Base-by-base conservation (phyloP, 2,797 vertebrate species). In the Sebastes cheni region DNA sequence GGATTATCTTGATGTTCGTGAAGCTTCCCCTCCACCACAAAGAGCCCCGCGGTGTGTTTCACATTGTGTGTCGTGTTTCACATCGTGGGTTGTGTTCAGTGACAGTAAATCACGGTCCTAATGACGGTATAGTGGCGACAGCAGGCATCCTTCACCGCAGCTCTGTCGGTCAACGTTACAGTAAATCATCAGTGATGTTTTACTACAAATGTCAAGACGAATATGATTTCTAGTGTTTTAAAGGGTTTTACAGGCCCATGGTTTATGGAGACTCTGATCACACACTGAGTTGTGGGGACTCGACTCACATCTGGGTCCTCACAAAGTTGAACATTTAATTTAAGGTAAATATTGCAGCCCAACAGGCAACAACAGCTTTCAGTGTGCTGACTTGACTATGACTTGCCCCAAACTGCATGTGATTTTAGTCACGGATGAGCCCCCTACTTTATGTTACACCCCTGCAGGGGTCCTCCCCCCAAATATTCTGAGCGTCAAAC, bases 1-100 rank as follows among this genome's bases (percentile, higher is more conserved):
- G 80, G 72, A 71, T 79, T 46, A 85, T 65, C 71, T 34, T 2
- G 42, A 58, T 32, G 86, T 18, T 55, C 8, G 46, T n/a, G 29
- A 72, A 56, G 74, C 34, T 55, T 29, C 5, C 66, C 10, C 66
- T 13, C 14, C 23, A 6, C 25, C 20, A 54, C 76, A 25, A 39
- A 66, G 62, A 65, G 18, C 42, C 20, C 13, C 12, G 55, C 16
- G 1, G 9, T 46, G 66, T 18, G 42, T 46, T 46, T 18, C 16
- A 46, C 42, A 46, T 46, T 46, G 42, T 46, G 62, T 27, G 34
- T 22, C 4, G 1, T 65, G 30, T 54, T 36, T 60, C 18, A 27
- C 62, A 29, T 6, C 68, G 42, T 32, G 58, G 30, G 60, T 18
- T 9, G 25, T 25, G 67, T 39, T 42, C 18, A 4, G 8, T 59